Conservation (phyloP, 2,797 vertebrate genomes). For the Discoglossus pictus region DNA sequence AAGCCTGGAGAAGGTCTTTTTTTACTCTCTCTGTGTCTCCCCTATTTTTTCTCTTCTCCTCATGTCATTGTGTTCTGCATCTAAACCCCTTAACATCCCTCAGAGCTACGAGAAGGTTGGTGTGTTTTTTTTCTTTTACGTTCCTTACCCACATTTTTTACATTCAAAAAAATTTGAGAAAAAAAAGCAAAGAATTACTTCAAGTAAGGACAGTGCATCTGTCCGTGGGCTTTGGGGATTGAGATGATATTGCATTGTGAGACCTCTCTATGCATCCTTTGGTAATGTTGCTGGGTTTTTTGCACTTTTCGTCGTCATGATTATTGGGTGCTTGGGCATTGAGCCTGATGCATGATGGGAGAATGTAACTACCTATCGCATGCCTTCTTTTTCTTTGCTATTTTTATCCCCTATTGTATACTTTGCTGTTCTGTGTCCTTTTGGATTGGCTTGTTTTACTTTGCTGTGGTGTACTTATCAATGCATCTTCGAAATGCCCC, state of each 20-base stretch:
- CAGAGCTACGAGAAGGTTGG: slow-evolving; percentile 99
- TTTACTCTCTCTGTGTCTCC: slow-evolving; percentile 99
- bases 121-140: slow-evolving; percentile 99
- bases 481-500: slow-evolving; percentile 77
- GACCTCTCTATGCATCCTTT: slow-evolving; percentile 97
- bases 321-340: slow-evolving; percentile 85
- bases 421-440: slow-evolving; percentile 62
- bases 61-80: slow-evolving; percentile 99
- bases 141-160: slow-evolving; percentile 99
- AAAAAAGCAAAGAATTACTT: slow-evolving; percentile 69
- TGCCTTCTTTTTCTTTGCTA: slow-evolving; percentile 70
- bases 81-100: slow-evolving; percentile 99
- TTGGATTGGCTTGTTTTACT: slow-evolving; percentile 70
- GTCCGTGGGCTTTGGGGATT: slow-evolving; percentile 78
- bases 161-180: slow-evolving; percentile 72
- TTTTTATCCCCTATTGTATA: slow-evolving; percentile 48
- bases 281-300: slow-evolving; percentile 95
- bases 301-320: slow-evolving; percentile 91
- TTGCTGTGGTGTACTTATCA: slow-evolving; percentile 79
- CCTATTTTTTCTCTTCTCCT: slow-evolving; percentile 99
- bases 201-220: slow-evolving; percentile 83
- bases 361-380: slow-evolving; percentile 95
- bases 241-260: slow-evolving; percentile 94
- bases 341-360: slow-evolving; percentile 93
- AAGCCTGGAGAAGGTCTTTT: slow-evolving; percentile 99